phyloP scores from a whole-genome alignment of 2,113 vertebrate species.

The Dicerorhinus sumatrensis region DNA sequence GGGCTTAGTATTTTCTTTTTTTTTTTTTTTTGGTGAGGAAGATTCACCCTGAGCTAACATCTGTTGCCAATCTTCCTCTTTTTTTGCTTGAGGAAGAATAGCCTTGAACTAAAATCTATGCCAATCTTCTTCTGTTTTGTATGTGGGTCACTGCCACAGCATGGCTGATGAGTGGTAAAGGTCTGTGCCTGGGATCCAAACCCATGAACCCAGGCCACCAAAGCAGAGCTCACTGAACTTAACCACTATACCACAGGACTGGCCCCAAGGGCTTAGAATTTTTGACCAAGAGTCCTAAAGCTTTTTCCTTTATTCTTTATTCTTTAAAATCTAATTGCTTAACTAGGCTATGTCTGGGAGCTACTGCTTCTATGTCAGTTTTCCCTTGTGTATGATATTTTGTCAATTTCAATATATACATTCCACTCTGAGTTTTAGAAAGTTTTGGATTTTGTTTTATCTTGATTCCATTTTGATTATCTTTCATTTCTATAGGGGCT shows the following conservation, averaged over 20 bases:
- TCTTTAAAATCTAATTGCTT: background rate
- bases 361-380: background rate
- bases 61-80: too few species aligned
- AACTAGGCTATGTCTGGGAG: background rate
- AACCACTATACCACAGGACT: too few species aligned
- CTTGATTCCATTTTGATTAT: background rate
- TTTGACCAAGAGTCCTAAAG: background rate
- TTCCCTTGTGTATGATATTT: background rate
- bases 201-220: too few species aligned
- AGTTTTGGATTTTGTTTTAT: background rate
- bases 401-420: background rate
- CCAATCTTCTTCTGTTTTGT: too few species aligned
- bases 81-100: too few species aligned
- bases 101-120: too few species aligned
- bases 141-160: too few species aligned
- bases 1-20: background rate
- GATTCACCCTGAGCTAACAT: too few species aligned
- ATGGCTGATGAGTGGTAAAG: too few species aligned
- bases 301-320: background rate
- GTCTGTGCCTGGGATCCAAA: too few species aligned
- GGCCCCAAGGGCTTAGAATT: background rate
- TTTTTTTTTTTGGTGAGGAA: too few species aligned
- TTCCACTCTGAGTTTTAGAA: background rate
- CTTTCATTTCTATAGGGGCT: background rate
- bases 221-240: too few species aligned